phyloP scores from a whole-genome alignment of 1,140 invertebrate species.

The Berghia stephanieae region DNA sequence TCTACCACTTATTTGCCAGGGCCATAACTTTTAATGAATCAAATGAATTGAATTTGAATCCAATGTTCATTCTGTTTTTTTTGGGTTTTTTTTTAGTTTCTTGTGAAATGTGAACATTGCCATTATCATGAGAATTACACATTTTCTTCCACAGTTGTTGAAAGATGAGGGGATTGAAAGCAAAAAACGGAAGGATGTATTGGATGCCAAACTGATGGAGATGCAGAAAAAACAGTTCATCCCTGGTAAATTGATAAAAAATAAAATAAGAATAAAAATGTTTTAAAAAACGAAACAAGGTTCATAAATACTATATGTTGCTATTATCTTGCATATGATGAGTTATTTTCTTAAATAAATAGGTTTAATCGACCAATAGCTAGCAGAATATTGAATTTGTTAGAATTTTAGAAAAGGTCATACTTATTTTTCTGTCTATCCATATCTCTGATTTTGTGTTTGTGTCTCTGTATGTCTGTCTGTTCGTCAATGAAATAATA shows the following conservation, averaged over 20 bases:
- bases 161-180: conserved; percentile 97
- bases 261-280: neutral
- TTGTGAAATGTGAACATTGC: neutral
- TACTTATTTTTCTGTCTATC: too few relatives aligned
- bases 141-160: conserved; percentile 70
- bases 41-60: neutral
- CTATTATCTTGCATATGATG: too few relatives aligned
- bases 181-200: conserved; percentile 86
- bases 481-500: too few relatives aligned
- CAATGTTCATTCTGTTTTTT: neutral
- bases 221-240: conserved; percentile 83
- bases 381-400: too few relatives aligned
- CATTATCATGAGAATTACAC: neutral
- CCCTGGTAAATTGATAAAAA: conserved; percentile 72
- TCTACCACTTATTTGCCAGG: too few relatives aligned
- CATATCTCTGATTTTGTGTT: neutral
- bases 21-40: neutral
- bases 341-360: too few relatives aligned
- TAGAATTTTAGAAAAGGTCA: too few relatives aligned
- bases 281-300: too few relatives aligned
- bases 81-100: neutral
- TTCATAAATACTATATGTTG: too few relatives aligned
- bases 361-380: too few relatives aligned
- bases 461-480: conserved; percentile 7
- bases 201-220: conserved; percentile 87